Evolutionary conservation across 2,888 invertebrate genomes (phyloP).

Genomic region (Parnassius orleans): DNA sequence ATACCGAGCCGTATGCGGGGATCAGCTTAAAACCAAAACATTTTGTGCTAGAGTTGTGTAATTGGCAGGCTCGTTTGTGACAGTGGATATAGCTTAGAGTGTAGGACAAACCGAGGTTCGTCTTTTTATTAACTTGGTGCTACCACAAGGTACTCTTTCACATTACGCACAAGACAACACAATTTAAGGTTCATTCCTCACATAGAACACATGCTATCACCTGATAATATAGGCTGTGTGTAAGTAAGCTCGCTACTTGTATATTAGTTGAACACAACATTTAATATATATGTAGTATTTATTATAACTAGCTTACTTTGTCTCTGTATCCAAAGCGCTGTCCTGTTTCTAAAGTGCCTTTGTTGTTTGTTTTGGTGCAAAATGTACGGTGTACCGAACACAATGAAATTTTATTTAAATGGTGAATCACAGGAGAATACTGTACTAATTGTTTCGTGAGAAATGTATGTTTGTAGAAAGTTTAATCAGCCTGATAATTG

Average conservation of each 20-base stretch:
- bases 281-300: constrained; percentile 38
- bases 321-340: constrained; percentile 45
- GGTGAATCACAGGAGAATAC: not conserved
- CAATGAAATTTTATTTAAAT: constrained; percentile 8
- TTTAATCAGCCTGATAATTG: no score
- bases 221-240: constrained; percentile 52
- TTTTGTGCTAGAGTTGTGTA: constrained; percentile 63
- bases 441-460: not conserved
- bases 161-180: constrained; percentile 42
- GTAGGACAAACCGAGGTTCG: constrained; percentile 26
- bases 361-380: constrained; percentile 12
- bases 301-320: constrained; percentile 56
- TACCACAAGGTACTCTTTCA: constrained; percentile 16
- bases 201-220: constrained; percentile 60
- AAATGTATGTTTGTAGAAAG: not conserved
- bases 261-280: constrained; percentile 49
- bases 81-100: constrained; percentile 52
- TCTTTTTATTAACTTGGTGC: constrained; percentile 16
- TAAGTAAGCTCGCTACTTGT: constrained; percentile 68
- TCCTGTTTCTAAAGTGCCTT: constrained; percentile 27
- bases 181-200: constrained; percentile 41
- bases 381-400: constrained; percentile 8
- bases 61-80: constrained; percentile 52
- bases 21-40: constrained; percentile 57
- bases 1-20: constrained; percentile 44